Evolutionary conservation across 2,888 invertebrate genomes (phyloP).

Genomic region (Leptinotarsa rubiginosa): DNA sequence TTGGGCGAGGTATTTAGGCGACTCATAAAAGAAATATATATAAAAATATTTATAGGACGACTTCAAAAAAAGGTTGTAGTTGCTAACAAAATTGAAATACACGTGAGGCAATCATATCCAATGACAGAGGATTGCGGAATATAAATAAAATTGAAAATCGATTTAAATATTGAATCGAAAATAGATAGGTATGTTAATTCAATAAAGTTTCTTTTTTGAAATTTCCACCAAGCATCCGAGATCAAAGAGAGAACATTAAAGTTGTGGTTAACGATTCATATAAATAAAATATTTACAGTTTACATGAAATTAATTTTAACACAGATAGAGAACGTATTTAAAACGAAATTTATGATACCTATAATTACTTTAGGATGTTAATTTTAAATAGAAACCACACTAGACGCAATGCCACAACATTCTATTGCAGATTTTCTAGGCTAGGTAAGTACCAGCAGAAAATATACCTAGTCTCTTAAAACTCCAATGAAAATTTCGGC

Average conservation of each 20-base stretch:
- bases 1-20: neutral
- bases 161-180: neutral
- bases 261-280: constrained; percentile 19
- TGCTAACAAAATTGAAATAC: neutral
- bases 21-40: neutral
- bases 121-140: neutral
- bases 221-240: neutral
- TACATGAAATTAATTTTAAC: constrained; percentile 22
- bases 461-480: too few species aligned
- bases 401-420: neutral
- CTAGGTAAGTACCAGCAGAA: neutral
- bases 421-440: too few species aligned
- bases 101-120: neutral
- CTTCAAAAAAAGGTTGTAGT: neutral
- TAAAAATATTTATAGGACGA: neutral
- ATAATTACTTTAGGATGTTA: constrained; percentile 21
- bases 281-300: constrained; percentile 30
- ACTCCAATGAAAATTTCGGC: too few species aligned
- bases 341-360: constrained; percentile 34
- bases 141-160: constrained; percentile 2
- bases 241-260: constrained; percentile 25
- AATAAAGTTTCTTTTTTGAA: neutral
- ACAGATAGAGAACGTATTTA: constrained; percentile 27
- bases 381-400: constrained; percentile 16
- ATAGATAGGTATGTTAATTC: constrained; percentile 8